These are phyloP conservation scores for Cantharis rufa DNA, from an alignment of 2,888 invertebrate genomes.

Conservation along the genomic window DNA sequence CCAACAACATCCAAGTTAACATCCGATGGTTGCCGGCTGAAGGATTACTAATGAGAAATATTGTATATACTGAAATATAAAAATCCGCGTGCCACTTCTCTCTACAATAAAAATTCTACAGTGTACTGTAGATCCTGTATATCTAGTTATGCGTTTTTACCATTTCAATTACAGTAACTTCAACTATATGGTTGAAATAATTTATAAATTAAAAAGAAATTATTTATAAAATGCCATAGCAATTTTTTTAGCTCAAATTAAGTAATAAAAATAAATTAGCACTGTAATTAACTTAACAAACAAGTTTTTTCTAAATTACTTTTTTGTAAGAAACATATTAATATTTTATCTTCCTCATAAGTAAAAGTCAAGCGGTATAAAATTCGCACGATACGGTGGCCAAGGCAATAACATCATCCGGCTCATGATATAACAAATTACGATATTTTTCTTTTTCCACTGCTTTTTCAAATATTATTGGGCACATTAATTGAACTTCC, in stretches of 20 bases:
- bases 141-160: too few relatives aligned
- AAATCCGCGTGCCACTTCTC: too few relatives aligned
- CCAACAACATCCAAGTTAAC: too few relatives aligned
- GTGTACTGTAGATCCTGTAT: too few relatives aligned
- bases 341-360: conserved; percentile 3
- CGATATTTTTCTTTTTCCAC: conserved; percentile 1
- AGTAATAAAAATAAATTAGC: background rate
- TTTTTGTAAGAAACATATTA: background rate
- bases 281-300: background rate
- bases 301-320: background rate
- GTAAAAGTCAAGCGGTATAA: conserved; percentile 2
- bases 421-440: conserved; percentile 5
- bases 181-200: too few relatives aligned
- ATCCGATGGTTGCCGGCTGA: too few relatives aligned
- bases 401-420: conserved; percentile 2
- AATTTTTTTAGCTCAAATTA: background rate
- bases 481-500: conserved; percentile 2
- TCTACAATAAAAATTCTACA: too few relatives aligned
- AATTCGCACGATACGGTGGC: conserved; percentile 2
- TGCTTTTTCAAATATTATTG: conserved; percentile 2
- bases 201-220: too few relatives aligned
- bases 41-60: too few relatives aligned
- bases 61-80: too few relatives aligned
- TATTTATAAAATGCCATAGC: background rate
- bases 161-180: too few relatives aligned